These are phyloP conservation scores for Hemaris fuciformis DNA, from an alignment of 2,888 invertebrate genomes.

Conservation along the genomic window DNA sequence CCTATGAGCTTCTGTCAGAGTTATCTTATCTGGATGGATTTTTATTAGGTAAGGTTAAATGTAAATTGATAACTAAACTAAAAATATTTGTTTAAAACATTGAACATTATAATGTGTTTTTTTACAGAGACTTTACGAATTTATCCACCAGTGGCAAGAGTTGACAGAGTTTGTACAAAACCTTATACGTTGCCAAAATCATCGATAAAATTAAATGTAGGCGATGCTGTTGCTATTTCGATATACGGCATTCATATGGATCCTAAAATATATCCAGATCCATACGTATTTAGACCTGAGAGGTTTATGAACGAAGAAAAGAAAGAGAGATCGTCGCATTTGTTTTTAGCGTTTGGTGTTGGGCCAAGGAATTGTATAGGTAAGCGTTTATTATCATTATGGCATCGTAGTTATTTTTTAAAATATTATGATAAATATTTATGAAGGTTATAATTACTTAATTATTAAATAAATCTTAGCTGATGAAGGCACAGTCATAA, in stretches of 20 bases:
- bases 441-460: no score
- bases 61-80: no score
- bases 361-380: slow-evolving; percentile 80
- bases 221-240: slow-evolving; percentile 69
- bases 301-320: slow-evolving; percentile 80
- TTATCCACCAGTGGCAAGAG: slow-evolving; percentile 78
- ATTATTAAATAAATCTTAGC: no score
- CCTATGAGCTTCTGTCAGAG: slow-evolving; percentile 59
- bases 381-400: slow-evolving; percentile 32
- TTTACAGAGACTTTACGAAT: slow-evolving; percentile 80
- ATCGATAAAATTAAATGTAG: slow-evolving; percentile 64
- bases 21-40: slow-evolving; percentile 66
- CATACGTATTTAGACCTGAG: slow-evolving; percentile 76
- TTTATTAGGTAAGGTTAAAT: slow-evolving; percentile 51
- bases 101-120: not conserved
- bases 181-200: slow-evolving; percentile 76
- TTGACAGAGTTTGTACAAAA: slow-evolving; percentile 79
- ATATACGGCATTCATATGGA: slow-evolving; percentile 79
- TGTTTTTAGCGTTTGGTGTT: slow-evolving; percentile 79
- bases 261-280: slow-evolving; percentile 78
- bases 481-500: not conserved
- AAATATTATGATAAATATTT: no score
- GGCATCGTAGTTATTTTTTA: no score
- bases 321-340: slow-evolving; percentile 67
- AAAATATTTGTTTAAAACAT: no score